These are phyloP conservation scores for Drosophila lacicola DNA, from an alignment of 2,888 invertebrate species.

Conservation along the genomic window DNA sequence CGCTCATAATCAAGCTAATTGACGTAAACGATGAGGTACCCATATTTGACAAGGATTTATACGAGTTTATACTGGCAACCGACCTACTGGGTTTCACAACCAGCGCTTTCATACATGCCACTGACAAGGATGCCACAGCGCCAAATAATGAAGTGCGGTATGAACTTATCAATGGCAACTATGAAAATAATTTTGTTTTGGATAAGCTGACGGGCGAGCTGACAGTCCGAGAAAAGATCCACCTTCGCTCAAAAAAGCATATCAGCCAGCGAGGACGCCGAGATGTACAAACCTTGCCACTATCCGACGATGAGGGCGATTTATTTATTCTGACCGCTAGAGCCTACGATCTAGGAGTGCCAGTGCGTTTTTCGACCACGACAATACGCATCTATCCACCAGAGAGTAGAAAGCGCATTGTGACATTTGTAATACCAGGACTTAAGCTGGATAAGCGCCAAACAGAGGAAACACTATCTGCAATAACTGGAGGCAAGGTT, in stretches of 20 bases:
- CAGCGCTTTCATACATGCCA: constrained; percentile 92
- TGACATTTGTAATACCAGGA: constrained; percentile 93
- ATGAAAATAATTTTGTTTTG: constrained; percentile 90
- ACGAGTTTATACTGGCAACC: constrained; percentile 92
- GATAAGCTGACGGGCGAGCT: constrained; percentile 92
- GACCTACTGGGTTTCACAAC: constrained; percentile 91
- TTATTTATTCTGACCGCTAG: constrained; percentile 89
- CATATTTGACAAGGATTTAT: constrained; percentile 91
- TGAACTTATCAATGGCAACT: constrained; percentile 92
- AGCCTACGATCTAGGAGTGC: constrained; percentile 94
- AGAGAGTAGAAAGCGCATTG: constrained; percentile 90
- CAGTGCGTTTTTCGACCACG: constrained; percentile 90
- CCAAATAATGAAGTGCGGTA: constrained; percentile 95
- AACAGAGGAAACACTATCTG: constrained; percentile 90
- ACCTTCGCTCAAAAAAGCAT: constrained; percentile 83
- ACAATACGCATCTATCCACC: constrained; percentile 92
- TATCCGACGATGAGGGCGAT: constrained; percentile 49
- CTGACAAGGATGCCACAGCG: constrained; percentile 92
- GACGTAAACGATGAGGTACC: constrained; percentile 95
- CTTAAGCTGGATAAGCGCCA: constrained; percentile 90
- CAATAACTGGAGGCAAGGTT: constrained; percentile 92
- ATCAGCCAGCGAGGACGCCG: constrained; percentile 60
- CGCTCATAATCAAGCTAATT: constrained; percentile 90
- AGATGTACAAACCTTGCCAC: constrained; percentile 5
- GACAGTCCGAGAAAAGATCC: constrained; percentile 86